A percentile compares a stretch with the other conserved stretches of the same genome.
These are phyloP conservation scores for Lasioglossum morio DNA, from an alignment of 2,888 invertebrate species.

Conservation along the genomic window DNA sequence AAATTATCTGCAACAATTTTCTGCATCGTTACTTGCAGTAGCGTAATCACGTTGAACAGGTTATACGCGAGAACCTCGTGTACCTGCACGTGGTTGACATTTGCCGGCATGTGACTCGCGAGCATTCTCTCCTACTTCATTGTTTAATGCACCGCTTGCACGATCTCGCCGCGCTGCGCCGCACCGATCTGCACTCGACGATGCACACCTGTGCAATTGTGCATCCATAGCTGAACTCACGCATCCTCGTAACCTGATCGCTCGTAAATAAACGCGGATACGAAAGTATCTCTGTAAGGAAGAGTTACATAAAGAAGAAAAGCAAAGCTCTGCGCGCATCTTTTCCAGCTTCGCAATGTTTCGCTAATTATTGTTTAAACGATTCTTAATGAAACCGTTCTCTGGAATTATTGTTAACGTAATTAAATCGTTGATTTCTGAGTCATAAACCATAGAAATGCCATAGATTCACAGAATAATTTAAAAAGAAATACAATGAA, in stretches of 20 bases:
- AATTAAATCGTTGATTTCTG: background rate
- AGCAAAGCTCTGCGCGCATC: background rate
- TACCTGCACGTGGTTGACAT: slow-evolving; percentile 78
- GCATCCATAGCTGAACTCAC: slow-evolving; percentile 33
- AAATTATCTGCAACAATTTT: slow-evolving; percentile 63
- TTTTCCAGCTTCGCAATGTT: background rate
- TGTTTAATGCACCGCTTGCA: slow-evolving; percentile 42
- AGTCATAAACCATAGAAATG: background rate
- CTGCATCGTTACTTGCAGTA: slow-evolving; percentile 60
- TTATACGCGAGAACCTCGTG: slow-evolving; percentile 70
- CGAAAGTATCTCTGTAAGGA: background rate
- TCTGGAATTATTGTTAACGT: background rate
- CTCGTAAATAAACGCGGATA: slow-evolving; percentile 33
- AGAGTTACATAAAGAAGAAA: slow-evolving; percentile 5
- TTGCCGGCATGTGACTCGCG: slow-evolving; percentile 72
- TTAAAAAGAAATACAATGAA: too few species aligned
- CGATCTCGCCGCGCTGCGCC: background rate
- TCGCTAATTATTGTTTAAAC: background rate
- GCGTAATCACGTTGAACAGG: slow-evolving; percentile 59
- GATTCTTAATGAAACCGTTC: background rate
- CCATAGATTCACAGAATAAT: background rate
- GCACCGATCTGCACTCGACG: background rate
- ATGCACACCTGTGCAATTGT: slow-evolving; percentile 61
- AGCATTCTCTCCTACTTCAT: slow-evolving; percentile 21
- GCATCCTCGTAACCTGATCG: slow-evolving; percentile 34